Conservation (phyloP, 2,797 vertebrate species). For the Periophthalmus magnuspinnatus region DNA sequence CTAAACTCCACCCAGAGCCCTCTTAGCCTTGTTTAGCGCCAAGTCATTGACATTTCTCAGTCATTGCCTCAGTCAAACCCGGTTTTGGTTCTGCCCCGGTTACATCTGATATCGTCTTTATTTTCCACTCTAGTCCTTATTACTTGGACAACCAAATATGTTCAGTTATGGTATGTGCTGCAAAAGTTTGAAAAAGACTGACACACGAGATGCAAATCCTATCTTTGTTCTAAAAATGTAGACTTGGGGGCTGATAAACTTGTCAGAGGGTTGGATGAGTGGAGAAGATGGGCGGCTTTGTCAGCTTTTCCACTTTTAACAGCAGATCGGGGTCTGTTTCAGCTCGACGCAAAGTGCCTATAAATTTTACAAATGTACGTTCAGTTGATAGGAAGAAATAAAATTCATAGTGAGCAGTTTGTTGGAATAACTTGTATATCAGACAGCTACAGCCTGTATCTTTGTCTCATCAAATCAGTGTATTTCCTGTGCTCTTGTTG, state of each 20-base stretch:
- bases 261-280: constrained; percentile 42
- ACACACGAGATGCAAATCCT: constrained; percentile 15
- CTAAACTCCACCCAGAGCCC: no score
- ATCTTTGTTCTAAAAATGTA: constrained; percentile 28
- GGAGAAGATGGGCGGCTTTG: constrained; percentile 30
- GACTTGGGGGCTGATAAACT: constrained; percentile 36
- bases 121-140: background rate
- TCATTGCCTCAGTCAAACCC: no score
- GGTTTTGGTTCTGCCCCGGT: background rate
- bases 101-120: no score
- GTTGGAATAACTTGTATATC: background rate
- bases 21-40: background rate
- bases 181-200: background rate
- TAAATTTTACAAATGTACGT: constrained; percentile 19
- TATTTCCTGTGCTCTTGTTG: constrained; percentile 17
- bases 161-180: background rate
- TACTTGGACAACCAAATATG: background rate
- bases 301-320: constrained; percentile 45
- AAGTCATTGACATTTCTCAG: background rate
- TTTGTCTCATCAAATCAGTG: constrained; percentile 17
- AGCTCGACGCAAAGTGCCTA: constrained; percentile 12
- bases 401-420: constrained; percentile 8
- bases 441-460: constrained; percentile 13
- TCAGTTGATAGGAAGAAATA: constrained; percentile 18
- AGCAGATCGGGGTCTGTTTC: constrained; percentile 26